A percentile compares a stretch with the other conserved stretches of the same genome.
Evolutionary conservation across 2,888 invertebrate species (phyloP).

Genomic region (Trissolcus brochymenae): DNA sequence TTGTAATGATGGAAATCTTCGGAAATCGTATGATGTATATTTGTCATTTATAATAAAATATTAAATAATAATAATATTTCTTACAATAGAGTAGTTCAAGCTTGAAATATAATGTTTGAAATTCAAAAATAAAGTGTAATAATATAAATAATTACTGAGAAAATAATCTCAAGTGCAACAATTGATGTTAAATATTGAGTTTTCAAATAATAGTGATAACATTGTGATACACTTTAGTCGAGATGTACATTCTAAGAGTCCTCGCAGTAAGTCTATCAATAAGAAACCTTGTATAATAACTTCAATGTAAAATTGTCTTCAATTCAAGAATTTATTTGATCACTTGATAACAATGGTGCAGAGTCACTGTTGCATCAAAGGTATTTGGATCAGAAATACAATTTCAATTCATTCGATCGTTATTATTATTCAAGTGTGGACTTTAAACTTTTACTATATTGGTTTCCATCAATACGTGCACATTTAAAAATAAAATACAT

Average conservation of each 20-base stretch:
- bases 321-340: neutral
- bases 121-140: constrained; percentile 17
- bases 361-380: no score
- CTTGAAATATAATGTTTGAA: constrained; percentile 44
- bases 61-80: constrained; percentile 34
- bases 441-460: no score
- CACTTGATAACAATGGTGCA: neutral
- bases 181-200: constrained; percentile 37
- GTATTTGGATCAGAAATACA: no score
- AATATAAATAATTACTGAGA: constrained; percentile 14
- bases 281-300: constrained; percentile 10
- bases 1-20: no score
- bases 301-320: neutral
- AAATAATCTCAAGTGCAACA: constrained; percentile 23
- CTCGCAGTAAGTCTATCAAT: constrained; percentile 16
- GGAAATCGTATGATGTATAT: constrained; percentile 41
- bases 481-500: no score
- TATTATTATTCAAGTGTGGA: no score
- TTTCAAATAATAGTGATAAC: constrained; percentile 47
- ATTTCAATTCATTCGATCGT: no score
- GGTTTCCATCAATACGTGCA: no score
- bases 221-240: constrained; percentile 49
- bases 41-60: constrained; percentile 38
- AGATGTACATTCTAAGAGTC: constrained; percentile 45
- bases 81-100: constrained; percentile 49